These are phyloP conservation scores for Cheracebus regulus DNA, from an alignment of 2,797 vertebrate genomes.

Conservation along the genomic window DNA sequence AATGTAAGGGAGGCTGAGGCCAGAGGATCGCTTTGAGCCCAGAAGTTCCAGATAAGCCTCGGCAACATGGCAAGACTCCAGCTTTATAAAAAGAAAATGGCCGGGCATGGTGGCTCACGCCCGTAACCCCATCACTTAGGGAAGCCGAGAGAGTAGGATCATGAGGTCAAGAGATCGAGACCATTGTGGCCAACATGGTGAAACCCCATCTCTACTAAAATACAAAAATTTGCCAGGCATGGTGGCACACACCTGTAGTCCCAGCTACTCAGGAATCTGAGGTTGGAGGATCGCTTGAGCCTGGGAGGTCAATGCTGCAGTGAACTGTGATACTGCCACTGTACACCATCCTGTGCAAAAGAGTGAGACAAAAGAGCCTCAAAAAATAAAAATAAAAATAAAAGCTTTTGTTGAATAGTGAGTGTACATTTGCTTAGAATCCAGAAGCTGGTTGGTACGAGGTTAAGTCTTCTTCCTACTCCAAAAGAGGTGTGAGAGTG, in stretches of 20 bases:
- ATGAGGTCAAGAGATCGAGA: too few relatives aligned
- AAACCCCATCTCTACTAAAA: too few relatives aligned
- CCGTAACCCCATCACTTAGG: too few relatives aligned
- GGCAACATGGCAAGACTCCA: neutral
- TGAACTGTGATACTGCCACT: neutral
- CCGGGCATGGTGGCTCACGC: accelerated
- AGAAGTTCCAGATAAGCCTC: neutral
- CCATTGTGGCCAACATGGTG: too few relatives aligned
- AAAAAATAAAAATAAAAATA: too few relatives aligned
- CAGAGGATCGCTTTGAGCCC: neutral
- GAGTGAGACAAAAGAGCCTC: neutral
- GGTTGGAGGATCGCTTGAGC: neutral
- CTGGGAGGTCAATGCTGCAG: neutral
- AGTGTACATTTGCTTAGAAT: neutral
- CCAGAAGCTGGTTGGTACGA: neutral
- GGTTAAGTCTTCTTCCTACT: neutral
- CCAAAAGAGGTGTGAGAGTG: neutral
- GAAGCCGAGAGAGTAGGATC: too few relatives aligned
- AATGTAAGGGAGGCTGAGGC: neutral
- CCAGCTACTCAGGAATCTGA: neutral
- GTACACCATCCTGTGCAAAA: neutral
- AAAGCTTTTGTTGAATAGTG: neutral
- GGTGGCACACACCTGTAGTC: too few relatives aligned
- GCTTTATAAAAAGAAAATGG: neutral
- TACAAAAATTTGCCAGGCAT: too few relatives aligned